Conservation (phyloP, 2,797 vertebrate genomes). For the Hozukius guyotensis region DNA sequence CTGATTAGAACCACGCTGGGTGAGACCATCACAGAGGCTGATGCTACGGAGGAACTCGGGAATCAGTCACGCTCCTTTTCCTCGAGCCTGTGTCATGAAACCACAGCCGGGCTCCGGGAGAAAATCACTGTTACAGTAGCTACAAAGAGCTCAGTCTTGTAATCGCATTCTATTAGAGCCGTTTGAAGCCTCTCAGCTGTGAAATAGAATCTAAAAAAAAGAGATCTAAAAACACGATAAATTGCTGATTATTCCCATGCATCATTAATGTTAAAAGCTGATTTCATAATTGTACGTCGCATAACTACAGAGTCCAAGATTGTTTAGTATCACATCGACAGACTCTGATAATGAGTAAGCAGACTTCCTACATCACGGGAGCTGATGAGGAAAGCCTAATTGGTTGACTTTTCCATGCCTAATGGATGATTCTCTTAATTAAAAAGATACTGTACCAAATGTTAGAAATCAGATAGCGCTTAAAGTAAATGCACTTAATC, state of each 20-base stretch:
- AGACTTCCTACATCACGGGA: constrained; percentile 82
- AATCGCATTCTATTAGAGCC: constrained; percentile 73
- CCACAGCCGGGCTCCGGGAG: constrained; percentile 18
- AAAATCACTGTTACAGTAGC: constrained; percentile 40
- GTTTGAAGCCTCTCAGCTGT: constrained; percentile 79
- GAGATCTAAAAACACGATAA: constrained; percentile 81
- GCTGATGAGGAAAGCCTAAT: constrained; percentile 88
- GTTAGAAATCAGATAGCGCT: constrained; percentile 87
- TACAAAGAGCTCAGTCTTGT: constrained; percentile 62
- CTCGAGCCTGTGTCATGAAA: constrained; percentile 32
- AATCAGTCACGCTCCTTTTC: constrained; percentile 6
- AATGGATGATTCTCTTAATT: constrained; percentile 90
- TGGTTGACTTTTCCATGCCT: constrained; percentile 89
- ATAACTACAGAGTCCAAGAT: constrained; percentile 82
- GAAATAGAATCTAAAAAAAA: constrained; percentile 73
- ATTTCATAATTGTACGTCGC: constrained; percentile 83
- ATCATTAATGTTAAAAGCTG: constrained; percentile 85
- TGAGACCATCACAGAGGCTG: constrained; percentile 59
- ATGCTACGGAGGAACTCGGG: constrained; percentile 16
- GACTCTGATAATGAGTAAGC: constrained; percentile 86
- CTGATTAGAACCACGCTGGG: constrained; percentile 75
- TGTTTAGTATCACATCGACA: constrained; percentile 86
- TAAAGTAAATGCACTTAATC: constrained; percentile 89
- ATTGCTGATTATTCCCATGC: constrained; percentile 82
- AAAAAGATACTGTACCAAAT: constrained; percentile 90